Base-by-base conservation (phyloP, 2,888 invertebrate genomes). In the Agriopis marginaria region DNA sequence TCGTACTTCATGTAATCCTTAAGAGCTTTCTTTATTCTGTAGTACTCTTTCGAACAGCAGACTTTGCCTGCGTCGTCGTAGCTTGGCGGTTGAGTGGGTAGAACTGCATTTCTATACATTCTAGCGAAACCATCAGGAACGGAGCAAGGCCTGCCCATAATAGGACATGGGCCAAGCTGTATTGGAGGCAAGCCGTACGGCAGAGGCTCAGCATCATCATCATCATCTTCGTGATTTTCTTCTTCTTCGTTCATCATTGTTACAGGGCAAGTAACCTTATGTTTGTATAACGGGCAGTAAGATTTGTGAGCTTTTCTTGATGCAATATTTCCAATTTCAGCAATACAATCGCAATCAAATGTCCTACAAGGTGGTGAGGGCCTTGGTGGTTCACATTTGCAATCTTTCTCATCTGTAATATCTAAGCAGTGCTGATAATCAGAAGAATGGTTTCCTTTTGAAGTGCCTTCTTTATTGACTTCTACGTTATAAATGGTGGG, bases 141-240 rank as follows among this genome's bases (percentile, higher is more conserved):
- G 12, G 89, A 77, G 68, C 94, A 94, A 12, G 94, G 94, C 75
- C 90, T 87, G 44, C 94, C 93, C 75, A 93, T 76, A 9, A 94
- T 87, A 58, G 94, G 93, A 81, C 94, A 94, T n/a, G 94, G 94
- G 6, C 92, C 93, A 3, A 94, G 86, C 60, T 86, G 80, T 56
- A 94, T 88, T 0, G 93, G 93, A 1, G 93, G 94, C 23, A 94
- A 77, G 0, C 94, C 94, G 69, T 93, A 94, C 1, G 94, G 94
- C 49, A 93, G 77, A 44, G 90, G 88, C 68, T 91, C 87, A 0
- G 83, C 73, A 71, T 88, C 91, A 54, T 92, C 91, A 77, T 91
- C 91, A 1, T 91, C 90, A 1, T 91, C 90, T 60, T 86, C 85
- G 71, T 88, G 87, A 42, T 77, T 79, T 17, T 87, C 88, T 70